Evolutionary conservation across 2,797 vertebrate species (phyloP).

Genomic region (Eleutherodactylus coqui): DNA sequence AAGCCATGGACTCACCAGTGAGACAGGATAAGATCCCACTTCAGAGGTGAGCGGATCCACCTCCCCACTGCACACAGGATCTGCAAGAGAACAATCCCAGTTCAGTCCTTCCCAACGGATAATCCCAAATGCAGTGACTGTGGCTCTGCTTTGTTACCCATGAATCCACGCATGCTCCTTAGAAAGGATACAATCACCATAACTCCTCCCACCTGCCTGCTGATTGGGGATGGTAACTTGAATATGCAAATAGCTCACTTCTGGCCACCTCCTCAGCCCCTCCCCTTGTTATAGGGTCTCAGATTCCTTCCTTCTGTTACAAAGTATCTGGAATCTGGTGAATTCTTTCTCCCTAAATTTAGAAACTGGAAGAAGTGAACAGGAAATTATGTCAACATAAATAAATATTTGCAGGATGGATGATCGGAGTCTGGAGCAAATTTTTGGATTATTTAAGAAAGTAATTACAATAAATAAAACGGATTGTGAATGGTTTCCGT

Average conservation of each 20-base stretch:
- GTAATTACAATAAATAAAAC: not conserved
- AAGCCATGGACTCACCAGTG: slow-evolving; percentile 21
- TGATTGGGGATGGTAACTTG: not conserved
- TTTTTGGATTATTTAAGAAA: not conserved
- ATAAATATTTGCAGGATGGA: slow-evolving; percentile 1
- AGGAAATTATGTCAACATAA: slow-evolving; percentile 29
- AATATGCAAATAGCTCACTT: slow-evolving; percentile 33
- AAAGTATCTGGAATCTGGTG: slow-evolving; percentile 43
- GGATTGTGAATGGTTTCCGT: too few relatives aligned
- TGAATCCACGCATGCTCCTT: slow-evolving; percentile 56
- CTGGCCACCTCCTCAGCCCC: not conserved
- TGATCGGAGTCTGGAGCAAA: not conserved
- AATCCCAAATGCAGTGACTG: slow-evolving; percentile 49
- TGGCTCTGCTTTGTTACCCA: slow-evolving; percentile 51
- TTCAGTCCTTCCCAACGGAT: slow-evolving; percentile 24
- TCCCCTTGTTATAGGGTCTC: not conserved
- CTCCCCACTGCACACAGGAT: slow-evolving; percentile 3
- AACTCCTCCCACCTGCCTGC: not conserved
- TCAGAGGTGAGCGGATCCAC: not conserved
- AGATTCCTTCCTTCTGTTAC: slow-evolving; percentile 52
- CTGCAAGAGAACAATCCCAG: slow-evolving; percentile 19
- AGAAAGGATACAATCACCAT: slow-evolving; percentile 17
- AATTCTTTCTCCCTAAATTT: slow-evolving; percentile 36
- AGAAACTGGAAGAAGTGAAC: not conserved
- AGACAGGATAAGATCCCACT: not conserved